Evolutionary conservation across 2,888 invertebrate species (phyloP), one percentile per base, ranked within the genome.

Genomic region (Abrostola triplasia): DNA sequence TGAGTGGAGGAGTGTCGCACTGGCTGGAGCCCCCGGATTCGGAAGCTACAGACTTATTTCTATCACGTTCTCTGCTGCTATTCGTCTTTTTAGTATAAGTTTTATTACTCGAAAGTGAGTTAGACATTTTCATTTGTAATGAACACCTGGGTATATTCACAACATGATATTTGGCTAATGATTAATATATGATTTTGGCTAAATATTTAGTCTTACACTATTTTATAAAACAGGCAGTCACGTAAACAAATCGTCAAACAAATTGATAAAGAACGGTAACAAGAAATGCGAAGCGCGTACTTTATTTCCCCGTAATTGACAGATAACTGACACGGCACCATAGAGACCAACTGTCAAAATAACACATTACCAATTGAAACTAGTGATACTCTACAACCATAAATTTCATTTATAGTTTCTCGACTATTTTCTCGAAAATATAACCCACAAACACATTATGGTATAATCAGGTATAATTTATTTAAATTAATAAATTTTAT

Each of bases 21-120:
- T 94, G 93, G 76, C 94, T 95, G 59, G 94, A 93, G 36, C 94
- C 94, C 6, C 94, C 95, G 35, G 94, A 94, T 79, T 95, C 95
- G 0, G 94, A 93, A 12, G 91, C 87, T 37, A 90, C 84, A 5
- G 91, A 84, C 70, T 91, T 93, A 72, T 89, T 92, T 89, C 89
- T 92, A 76, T 94, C 94, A 59, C 94, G 90, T 57, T 94, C 92
- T 66, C 93, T 89, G 63, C 82, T 87, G 73, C 84, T 90, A 69
- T 86, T 91, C 41, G 83, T 74, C 80, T 92, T 92, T 82, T 92
- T 91, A 13, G 88, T 83, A 64, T 92, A 90, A 80, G 88, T 93
- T 84, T 93, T 93, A 69, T 84, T 88, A 81, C 83, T 88, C 55
- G 88, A 84, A 44, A 89, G 84, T 61, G 89, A 77, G 76, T 84